These are phyloP conservation scores for Poecilobothrus nobilitatus DNA, from an alignment of 2,888 invertebrate genomes.

Conservation along the genomic window DNA sequence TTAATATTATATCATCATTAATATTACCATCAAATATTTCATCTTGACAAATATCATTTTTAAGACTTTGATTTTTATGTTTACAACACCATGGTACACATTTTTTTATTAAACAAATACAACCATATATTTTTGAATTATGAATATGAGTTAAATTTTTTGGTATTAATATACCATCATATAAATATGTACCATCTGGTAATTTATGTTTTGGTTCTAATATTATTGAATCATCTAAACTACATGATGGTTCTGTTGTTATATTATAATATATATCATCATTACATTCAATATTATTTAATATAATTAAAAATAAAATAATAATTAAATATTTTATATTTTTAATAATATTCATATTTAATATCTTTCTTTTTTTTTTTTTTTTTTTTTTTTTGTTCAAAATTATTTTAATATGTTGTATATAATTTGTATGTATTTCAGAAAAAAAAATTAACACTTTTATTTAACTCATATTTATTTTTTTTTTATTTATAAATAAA, in stretches of 20 bases:
- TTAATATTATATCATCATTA: not conserved
- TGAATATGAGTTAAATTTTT: slow-evolving; percentile 31
- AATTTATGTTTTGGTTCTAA: slow-evolving; percentile 32
- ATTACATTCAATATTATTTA: not conserved
- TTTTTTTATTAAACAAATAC: slow-evolving; percentile 37
- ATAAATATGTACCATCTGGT: slow-evolving; percentile 35
- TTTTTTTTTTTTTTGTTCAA: no score
- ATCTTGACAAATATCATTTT: not conserved
- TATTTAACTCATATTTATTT: no score
- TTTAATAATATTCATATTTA: not conserved
- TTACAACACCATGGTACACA: slow-evolving; percentile 43
- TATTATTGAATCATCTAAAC: slow-evolving; percentile 38
- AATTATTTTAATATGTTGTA: no score
- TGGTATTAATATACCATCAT: slow-evolving; percentile 35
- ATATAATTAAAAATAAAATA: not conserved
- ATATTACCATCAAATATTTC: not conserved
- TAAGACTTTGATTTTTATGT: not conserved
- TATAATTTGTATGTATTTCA: no score
- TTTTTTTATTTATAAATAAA: no score
- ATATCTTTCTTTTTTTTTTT: no score
- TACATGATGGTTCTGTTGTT: slow-evolving; percentile 27
- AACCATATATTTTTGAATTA: slow-evolving; percentile 38
- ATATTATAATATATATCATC: no score
- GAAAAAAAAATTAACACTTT: no score
- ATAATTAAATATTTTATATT: not conserved